These are phyloP conservation scores for Todus mexicanus DNA, from an alignment of 2,797 vertebrate genomes.

Conservation along the genomic window DNA sequence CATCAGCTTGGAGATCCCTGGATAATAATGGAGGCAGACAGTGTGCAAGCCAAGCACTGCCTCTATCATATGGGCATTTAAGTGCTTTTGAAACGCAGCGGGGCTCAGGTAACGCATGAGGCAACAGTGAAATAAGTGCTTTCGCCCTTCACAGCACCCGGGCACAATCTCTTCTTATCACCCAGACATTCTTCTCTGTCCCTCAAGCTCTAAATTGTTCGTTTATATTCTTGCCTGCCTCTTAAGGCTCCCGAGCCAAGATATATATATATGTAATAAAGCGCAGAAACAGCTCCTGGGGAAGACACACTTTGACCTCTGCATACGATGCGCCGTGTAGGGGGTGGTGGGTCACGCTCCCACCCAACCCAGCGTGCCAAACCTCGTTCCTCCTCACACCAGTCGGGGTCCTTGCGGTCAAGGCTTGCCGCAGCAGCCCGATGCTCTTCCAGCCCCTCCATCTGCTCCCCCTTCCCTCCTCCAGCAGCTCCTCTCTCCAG, in stretches of 20 bases:
- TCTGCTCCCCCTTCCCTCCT: conserved; percentile 18
- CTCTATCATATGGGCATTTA: conserved; percentile 63
- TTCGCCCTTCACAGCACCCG: conserved; percentile 68
- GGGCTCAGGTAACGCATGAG: conserved; percentile 62
- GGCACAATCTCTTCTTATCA: conserved; percentile 63
- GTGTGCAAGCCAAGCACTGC: conserved; percentile 49
- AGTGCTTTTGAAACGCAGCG: conserved; percentile 65
- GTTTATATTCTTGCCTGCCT: background rate
- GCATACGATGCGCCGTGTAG: background rate
- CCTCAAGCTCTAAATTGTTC: background rate
- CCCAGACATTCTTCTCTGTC: conserved; percentile 43
- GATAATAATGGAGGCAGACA: conserved; percentile 66
- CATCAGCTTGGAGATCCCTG: conserved; percentile 46
- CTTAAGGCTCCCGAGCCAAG: background rate
- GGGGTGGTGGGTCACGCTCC: background rate
- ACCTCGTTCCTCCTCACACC: fast-evolving
- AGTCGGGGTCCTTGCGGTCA: fast-evolving
- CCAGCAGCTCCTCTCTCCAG: background rate
- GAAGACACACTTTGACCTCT: background rate
- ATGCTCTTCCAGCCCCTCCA: conserved; percentile 43
- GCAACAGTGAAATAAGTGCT: conserved; percentile 61
- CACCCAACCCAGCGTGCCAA: fast-evolving
- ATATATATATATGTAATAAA: background rate
- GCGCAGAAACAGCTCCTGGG: background rate
- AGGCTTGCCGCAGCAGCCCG: background rate